These are phyloP conservation scores for Neogale vison DNA, from an alignment of 2,113 vertebrate genomes.

Conservation along the genomic window DNA sequence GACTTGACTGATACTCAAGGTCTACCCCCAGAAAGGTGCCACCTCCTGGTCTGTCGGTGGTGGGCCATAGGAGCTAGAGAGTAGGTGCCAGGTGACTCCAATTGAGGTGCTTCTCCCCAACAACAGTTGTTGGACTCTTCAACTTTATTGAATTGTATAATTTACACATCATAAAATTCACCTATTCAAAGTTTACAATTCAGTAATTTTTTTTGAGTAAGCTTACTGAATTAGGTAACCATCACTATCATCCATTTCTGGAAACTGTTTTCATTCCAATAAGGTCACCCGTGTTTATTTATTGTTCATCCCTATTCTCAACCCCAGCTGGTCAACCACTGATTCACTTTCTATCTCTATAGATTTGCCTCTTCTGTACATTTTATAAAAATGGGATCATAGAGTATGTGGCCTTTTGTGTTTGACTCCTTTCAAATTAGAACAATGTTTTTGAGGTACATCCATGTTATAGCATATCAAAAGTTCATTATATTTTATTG, in stretches of 20 bases:
- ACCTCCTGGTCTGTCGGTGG: neutral
- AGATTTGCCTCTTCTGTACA: neutral
- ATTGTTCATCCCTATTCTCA: neutral
- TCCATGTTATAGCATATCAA: neutral
- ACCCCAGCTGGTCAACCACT: neutral
- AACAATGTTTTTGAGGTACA: neutral
- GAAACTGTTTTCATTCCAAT: neutral
- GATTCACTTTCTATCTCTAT: neutral
- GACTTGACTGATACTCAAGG: neutral
- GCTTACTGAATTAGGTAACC: neutral
- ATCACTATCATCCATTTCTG: neutral
- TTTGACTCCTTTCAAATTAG: neutral
- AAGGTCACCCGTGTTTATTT: neutral
- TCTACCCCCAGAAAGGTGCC: neutral
- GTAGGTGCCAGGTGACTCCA: neutral
- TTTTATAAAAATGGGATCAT: neutral
- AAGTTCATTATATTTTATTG: neutral
- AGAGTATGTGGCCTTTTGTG: neutral
- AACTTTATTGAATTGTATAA: neutral
- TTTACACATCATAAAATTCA: conserved; percentile 9
- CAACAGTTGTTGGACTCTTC: neutral
- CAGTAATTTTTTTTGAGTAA: neutral
- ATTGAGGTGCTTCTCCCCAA: neutral
- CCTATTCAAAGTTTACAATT: neutral
- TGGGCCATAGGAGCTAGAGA: too few species aligned